Conservation (phyloP, 2,888 invertebrate genomes). For the Drosophila paracracens region DNA sequence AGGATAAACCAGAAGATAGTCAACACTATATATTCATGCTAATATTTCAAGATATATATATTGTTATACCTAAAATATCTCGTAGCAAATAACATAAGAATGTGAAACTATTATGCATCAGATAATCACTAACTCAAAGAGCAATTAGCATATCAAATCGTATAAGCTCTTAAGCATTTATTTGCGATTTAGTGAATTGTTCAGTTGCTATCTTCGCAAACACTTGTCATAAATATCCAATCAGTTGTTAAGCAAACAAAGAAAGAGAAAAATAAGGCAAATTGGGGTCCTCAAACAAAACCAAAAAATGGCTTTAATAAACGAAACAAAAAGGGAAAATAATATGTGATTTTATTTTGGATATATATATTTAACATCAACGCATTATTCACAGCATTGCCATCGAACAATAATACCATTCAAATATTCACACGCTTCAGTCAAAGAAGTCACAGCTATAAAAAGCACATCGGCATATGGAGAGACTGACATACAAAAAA, state of each 20-base stretch:
- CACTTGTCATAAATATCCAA: conserved; percentile 57
- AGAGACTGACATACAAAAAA: conserved; percentile 1
- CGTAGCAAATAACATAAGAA: not conserved
- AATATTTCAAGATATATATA: not conserved
- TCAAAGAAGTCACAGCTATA: conserved; percentile 20
- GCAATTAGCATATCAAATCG: not conserved
- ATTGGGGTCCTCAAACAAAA: conserved; percentile 21
- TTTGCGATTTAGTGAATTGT: not conserved
- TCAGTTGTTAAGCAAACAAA: conserved; percentile 53
- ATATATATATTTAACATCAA: conserved; percentile 49
- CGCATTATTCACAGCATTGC: conserved; percentile 53
- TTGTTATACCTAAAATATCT: not conserved
- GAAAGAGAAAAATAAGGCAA: not conserved
- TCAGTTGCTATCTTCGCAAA: not conserved
- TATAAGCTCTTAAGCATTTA: not conserved
- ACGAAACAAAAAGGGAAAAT: not conserved
- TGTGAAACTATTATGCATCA: not conserved
- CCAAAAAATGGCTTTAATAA: conserved; percentile 33
- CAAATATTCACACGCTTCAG: conserved; percentile 49
- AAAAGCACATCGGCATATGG: not conserved
- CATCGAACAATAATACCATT: conserved; percentile 47
- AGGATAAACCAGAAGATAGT: conserved; percentile 3
- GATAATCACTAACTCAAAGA: not conserved
- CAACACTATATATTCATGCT: conserved; percentile 41
- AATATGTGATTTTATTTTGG: conserved; percentile 25